Percentiles rank a stretch among this genome's conserved stretches.
Conservation (phyloP, 2,888 invertebrate genomes). For the Drosophila macrothrix region DNA sequence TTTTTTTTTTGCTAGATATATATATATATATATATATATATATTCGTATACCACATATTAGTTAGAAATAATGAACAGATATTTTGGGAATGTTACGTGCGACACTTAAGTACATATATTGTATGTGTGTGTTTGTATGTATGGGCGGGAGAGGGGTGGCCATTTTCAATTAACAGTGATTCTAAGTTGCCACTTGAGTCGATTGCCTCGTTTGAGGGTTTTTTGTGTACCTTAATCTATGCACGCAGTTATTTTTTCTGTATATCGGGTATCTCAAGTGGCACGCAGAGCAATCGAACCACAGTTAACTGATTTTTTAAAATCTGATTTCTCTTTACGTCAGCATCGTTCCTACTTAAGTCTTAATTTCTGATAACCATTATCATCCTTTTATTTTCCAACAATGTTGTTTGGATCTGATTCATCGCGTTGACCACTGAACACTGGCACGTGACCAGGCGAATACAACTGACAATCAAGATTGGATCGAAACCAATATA, state of each 20-base stretch:
- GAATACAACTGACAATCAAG: background rate
- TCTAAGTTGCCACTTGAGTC: slow-evolving; percentile 31
- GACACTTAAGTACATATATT: slow-evolving; percentile 10
- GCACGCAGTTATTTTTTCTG: slow-evolving; percentile 47
- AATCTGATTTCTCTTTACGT: slow-evolving; percentile 47
- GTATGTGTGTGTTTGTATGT: background rate
- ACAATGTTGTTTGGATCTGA: background rate
- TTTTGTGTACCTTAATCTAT: slow-evolving; percentile 18
- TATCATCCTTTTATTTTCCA: slow-evolving; percentile 40
- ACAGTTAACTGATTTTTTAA: slow-evolving; percentile 20
- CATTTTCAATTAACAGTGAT: slow-evolving; percentile 1
- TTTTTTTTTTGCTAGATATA: too few species aligned
- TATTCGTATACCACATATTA: background rate
- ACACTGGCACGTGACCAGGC: background rate
- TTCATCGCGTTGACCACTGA: slow-evolving; percentile 25
- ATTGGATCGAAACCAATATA: background rate
- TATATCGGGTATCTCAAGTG: slow-evolving; percentile 46
- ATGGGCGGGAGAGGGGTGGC: background rate
- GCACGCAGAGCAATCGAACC: slow-evolving; percentile 8
- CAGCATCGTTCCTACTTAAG: slow-evolving; percentile 50
- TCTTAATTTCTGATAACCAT: slow-evolving; percentile 37
- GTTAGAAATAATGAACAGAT: background rate
- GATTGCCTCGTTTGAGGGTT: slow-evolving; percentile 16
- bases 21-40: background rate
- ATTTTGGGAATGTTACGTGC: slow-evolving; percentile 27